phyloP scores from a whole-genome alignment of 2,113 vertebrate species.

The Ibidorhyncha struthersii region DNA sequence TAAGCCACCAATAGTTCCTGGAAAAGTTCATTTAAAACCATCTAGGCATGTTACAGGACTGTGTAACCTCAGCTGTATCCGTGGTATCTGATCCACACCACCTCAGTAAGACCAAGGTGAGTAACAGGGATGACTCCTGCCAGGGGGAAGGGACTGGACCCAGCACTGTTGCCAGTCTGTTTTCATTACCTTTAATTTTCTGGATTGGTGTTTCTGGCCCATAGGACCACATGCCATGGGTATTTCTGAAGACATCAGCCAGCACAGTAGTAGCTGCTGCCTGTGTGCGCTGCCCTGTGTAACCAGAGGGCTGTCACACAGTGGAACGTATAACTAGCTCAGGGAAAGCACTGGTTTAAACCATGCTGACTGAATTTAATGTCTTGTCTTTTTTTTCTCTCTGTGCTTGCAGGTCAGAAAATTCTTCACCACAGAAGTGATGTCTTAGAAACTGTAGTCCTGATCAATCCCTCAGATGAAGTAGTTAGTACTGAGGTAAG shows the following conservation, averaged over 20 bases:
- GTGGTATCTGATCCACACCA: neutral
- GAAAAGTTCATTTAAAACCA: neutral
- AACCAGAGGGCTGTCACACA: neutral
- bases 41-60: neutral
- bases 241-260: neutral
- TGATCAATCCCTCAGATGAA: slow-evolving; percentile 94
- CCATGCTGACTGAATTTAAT: neutral
- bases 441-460: slow-evolving; percentile 90
- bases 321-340: fast-evolving
- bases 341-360: neutral
- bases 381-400: slow-evolving; percentile 5
- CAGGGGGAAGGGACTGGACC: neutral
- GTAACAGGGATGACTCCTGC: neutral
- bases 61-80: neutral
- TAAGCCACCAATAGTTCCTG: neutral
- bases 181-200: neutral
- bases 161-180: neutral
- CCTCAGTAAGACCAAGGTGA: neutral
- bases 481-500: slow-evolving; percentile 91
- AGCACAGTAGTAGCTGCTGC: neutral
- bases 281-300: neutral
- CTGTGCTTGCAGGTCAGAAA: slow-evolving; percentile 85
- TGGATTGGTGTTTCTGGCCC: neutral
- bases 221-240: neutral
- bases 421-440: slow-evolving; percentile 95